phyloP scores from a whole-genome alignment of 2,888 invertebrate genomes.

The Lithophane ornitopus region DNA sequence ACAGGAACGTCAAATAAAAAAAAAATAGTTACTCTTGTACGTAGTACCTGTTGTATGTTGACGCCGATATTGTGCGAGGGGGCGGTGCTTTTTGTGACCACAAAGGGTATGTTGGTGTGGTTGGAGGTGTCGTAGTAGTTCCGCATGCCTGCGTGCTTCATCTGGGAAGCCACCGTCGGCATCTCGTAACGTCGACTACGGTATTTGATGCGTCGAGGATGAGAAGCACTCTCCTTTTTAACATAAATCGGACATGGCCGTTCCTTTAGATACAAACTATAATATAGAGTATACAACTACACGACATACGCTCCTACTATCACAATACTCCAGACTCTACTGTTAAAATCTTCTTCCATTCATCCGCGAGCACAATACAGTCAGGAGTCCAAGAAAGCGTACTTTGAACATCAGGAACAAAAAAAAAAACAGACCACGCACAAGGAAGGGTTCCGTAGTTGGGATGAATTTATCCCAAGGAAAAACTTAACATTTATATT shows the following conservation, averaged over 20 bases:
- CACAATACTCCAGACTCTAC: not conserved
- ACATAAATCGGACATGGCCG: too few species aligned
- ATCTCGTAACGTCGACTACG: conserved; percentile 89
- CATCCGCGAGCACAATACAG: not conserved
- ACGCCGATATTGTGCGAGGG: conserved; percentile 92
- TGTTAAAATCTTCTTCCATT: not conserved
- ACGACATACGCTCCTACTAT: not conserved
- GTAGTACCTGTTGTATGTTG: conserved; percentile 90
- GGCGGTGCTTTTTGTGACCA: conserved; percentile 91
- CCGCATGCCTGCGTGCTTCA: conserved; percentile 91
- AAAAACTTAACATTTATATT: too few species aligned
- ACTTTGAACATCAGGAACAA: not conserved
- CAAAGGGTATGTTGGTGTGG: conserved; percentile 91
- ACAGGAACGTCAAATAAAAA: too few species aligned
- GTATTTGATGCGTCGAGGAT: conserved; percentile 75
- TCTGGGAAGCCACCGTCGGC: conserved; percentile 92
- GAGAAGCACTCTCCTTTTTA: conserved; percentile 41
- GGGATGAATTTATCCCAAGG: too few species aligned
- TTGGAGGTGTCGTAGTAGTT: conserved; percentile 85
- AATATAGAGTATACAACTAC: not conserved
- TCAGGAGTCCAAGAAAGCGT: not conserved
- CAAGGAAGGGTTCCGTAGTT: too few species aligned
- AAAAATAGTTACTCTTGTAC: not conserved
- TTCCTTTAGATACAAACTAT: not conserved
- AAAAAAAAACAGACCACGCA: too few species aligned